Evolutionary conservation across 2,113 vertebrate species (phyloP), one percentile per base, ranked within the genome.

Genomic region (Gallinago media): DNA sequence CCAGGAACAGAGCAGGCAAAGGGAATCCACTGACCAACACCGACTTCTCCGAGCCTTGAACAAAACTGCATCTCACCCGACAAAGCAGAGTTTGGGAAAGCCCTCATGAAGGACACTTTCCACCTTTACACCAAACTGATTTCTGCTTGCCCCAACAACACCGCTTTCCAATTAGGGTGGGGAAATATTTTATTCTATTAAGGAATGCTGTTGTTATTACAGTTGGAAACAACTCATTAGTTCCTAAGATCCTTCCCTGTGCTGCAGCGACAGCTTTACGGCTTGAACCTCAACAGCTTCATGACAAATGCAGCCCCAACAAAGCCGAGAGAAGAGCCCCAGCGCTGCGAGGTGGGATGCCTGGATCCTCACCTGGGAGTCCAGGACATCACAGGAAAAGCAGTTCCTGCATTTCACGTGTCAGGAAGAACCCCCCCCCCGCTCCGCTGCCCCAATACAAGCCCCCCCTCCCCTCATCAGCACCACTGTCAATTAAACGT

Each of bases 391-490:
- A 5, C 42, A 67, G 26, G 18, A 78, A 74, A 89, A 67, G n/a
- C 40, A 52, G 42, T 26, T 92, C 46, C 54, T 55, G 70, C 36
- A 31, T 73, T 61, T 89, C 73, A 68, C 18, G 14, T 9, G 7
- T 16, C 31, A 46, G 49, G 40, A 72, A 74, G 55, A 58, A 4
- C 8, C 32, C 15, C 26, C 6, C 31, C 6, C 40, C 14, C 14
- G 3, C 10, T 25, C 9, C 13, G 16, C 8, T 36, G 63, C 23
- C 34, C 44, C 70, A 29, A 0, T 0, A 0, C 61, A 6, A 40
- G 20, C 40, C 11, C 27, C 29, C 29, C 12, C 19, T 25, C 15
- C 36, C 46, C 31, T 15, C 12, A 26, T 21, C 73, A 70, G 44
- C 75, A 71, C 14, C n/a, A 9, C 73, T 68, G 36, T 32, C 82